These are phyloP conservation scores for Aspidapion aeneum DNA, from an alignment of 2,888 invertebrate species.

Conservation along the genomic window DNA sequence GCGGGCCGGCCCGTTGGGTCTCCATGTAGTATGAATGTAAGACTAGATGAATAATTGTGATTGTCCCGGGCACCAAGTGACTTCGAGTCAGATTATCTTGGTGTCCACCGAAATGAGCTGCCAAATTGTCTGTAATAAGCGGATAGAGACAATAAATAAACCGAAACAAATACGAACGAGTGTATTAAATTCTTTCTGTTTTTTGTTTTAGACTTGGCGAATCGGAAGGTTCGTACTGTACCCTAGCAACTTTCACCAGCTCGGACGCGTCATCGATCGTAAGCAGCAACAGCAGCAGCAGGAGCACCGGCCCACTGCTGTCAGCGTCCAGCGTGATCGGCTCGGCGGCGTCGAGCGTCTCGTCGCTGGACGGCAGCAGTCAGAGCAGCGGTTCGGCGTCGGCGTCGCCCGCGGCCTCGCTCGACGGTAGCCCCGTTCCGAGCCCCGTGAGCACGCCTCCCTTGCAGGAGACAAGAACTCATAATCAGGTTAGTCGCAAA, in stretches of 20 bases:
- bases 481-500: neutral
- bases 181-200: neutral
- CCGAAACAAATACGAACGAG: too few species aligned
- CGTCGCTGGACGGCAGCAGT: constrained; percentile 18
- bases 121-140: too few species aligned
- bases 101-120: too few species aligned
- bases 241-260: constrained; percentile 54
- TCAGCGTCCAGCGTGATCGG: constrained; percentile 23
- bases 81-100: too few species aligned
- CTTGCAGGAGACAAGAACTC: neutral
- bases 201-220: constrained; percentile 55
- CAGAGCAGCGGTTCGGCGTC: constrained; percentile 21
- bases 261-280: constrained; percentile 32
- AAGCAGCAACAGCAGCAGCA: too few species aligned
- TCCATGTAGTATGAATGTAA: too few species aligned
- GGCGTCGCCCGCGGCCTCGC: constrained; percentile 30
- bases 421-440: constrained; percentile 29
- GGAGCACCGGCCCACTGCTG: too few species aligned
- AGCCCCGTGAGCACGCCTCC: constrained; percentile 8
- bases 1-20: too few species aligned
- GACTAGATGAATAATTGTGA: too few species aligned
- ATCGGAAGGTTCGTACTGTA: constrained; percentile 60
- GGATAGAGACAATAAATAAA: too few species aligned
- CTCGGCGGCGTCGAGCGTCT: constrained; percentile 24
- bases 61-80: too few species aligned